phyloP scores from a whole-genome alignment of 2,113 vertebrate genomes.

The Leptosomus discolor region DNA sequence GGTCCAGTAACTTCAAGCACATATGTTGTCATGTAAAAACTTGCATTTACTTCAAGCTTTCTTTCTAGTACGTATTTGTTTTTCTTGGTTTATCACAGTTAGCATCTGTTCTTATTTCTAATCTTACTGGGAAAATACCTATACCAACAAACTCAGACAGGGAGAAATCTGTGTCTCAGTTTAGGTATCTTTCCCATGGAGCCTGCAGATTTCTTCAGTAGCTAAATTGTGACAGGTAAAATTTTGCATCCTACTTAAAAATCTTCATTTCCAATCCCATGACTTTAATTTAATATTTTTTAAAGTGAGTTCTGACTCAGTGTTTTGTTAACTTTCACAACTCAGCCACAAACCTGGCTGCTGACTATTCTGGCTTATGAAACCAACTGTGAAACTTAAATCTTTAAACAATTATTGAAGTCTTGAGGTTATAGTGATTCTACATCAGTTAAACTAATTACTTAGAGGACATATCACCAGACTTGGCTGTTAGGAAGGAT shows the following conservation, averaged over 20 bases:
- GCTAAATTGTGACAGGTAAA: slow-evolving; percentile 19
- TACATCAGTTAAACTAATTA: slow-evolving; percentile 53
- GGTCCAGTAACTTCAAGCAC: neutral
- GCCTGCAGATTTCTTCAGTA: slow-evolving; percentile 6
- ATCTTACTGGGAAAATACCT: slow-evolving; percentile 21
- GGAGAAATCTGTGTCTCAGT: neutral
- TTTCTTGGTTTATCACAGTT: slow-evolving; percentile 38
- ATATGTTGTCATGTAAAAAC: neutral
- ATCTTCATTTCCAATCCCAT: neutral
- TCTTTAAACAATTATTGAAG: slow-evolving; percentile 58
- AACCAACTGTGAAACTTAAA: slow-evolving; percentile 50
- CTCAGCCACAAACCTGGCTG: slow-evolving; percentile 20
- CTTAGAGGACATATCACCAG: neutral
- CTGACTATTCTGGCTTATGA: slow-evolving; percentile 22
- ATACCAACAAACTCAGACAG: neutral
- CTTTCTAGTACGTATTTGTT: slow-evolving; percentile 29
- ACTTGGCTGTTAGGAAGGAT: slow-evolving; percentile 3
- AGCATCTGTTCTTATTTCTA: slow-evolving; percentile 40
- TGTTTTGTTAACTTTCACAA: slow-evolving; percentile 48
- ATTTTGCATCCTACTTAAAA: neutral
- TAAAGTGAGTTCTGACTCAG: slow-evolving; percentile 11
- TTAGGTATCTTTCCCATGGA: neutral
- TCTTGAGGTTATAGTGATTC: slow-evolving; percentile 16
- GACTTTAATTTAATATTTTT: neutral
- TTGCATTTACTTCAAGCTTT: neutral